Evolutionary conservation across 1,140 invertebrate species (phyloP), one percentile per base, ranked within the genome.

Genomic region (Procambarus clarkii): DNA sequence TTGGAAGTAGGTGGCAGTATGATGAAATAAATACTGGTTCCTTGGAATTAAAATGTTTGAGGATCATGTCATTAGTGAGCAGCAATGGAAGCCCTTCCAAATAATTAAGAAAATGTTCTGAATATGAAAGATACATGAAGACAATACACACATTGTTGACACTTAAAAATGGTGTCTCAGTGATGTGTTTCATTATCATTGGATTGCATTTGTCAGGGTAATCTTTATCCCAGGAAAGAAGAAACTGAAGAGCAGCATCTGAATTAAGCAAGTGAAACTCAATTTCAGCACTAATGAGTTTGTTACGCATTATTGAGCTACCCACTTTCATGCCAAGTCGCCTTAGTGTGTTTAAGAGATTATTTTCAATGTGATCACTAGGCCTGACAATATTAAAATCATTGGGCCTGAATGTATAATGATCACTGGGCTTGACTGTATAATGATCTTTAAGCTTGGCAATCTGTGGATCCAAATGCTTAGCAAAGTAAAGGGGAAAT

Each of bases 241-340:
- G 44, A 45, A 88, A 88, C 4, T 18, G 18, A 24, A 88, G 78
- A 60, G 48, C 60, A 69, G 44, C 3, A 45, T 50, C 60, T 34
- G 78, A 78, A 3, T 60, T 82, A 45, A 88, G 45, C 1, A 3
- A 34, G 13, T 58, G 64, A 50, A 48, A 88, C 7, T 7, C 21
- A 69, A 71, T 60, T 24, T 81, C 2, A 24, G 21, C 11, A 4
- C 0, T 5, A 15, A 0, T 1, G 7, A 88, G 21, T 2, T 34
- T 46, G 0, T 34, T 0, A 69, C 0, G 9, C 78, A 81, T 71
- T 13, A 34, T 9, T 11, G 34, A 3, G 18, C 54, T 88, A 45
- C 86, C 24, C 11, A 88, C 4, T 81, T 88, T 88, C 86, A 88
- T 88, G 4, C 86, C 86, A 48, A 88, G 86, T 24, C 86, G 69